A percentile compares a stretch with the other conserved stretches of the same genome.
Evolutionary conservation across 1,140 invertebrate species (phyloP).

Genomic region (Bombus superbus): DNA sequence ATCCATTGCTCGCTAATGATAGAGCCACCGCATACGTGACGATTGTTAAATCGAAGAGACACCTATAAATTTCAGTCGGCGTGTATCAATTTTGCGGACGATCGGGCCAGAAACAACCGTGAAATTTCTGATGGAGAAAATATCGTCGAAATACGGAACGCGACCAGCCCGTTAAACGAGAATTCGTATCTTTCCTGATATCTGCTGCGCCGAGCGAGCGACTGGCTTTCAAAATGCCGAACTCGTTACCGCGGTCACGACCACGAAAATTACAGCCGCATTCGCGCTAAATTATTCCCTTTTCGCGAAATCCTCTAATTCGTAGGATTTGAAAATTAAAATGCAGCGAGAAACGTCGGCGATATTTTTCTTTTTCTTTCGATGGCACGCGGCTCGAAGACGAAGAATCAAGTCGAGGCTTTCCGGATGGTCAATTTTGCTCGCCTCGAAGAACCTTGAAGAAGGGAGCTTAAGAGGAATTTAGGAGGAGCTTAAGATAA

Average conservation of each 20-base stretch:
- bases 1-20: conserved; percentile 78
- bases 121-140: background rate
- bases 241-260: background rate
- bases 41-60: conserved; percentile 64
- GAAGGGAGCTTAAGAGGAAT: too few species aligned
- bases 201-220: background rate
- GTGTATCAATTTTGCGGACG: conserved; percentile 30
- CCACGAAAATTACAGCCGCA: conserved; percentile 6
- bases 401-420: too few species aligned
- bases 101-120: background rate
- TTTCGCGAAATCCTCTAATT: background rate
- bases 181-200: background rate
- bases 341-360: background rate
- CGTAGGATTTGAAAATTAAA: background rate
- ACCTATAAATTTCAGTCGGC: conserved; percentile 49
- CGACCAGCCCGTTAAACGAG: too few species aligned
- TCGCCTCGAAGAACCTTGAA: background rate
- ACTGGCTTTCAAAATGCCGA: background rate
- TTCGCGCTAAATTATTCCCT: conserved; percentile 5
- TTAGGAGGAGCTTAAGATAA: background rate
- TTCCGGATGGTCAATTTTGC: background rate
- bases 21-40: conserved; percentile 78
- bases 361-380: background rate
- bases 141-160: background rate
- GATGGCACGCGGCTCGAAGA: too few species aligned